A percentile compares a stretch with the other conserved stretches of the same genome.
Evolutionary conservation across 2,888 invertebrate genomes (phyloP).

Genomic region (Saturnia pavonia): DNA sequence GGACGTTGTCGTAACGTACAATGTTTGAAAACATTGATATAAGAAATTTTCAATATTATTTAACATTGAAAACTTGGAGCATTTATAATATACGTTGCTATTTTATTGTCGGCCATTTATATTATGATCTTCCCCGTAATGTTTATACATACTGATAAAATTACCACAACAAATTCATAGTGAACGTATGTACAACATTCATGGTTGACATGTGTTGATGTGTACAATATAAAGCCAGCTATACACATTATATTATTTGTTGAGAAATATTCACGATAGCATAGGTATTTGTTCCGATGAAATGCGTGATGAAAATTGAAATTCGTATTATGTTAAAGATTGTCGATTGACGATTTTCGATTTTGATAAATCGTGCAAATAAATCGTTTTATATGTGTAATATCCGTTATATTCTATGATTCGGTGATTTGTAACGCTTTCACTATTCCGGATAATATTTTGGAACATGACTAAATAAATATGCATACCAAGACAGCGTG

Average conservation of each 20-base stretch:
- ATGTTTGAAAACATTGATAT: slow-evolving; percentile 15
- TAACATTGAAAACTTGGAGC: neutral
- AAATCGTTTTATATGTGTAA: neutral
- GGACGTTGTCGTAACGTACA: slow-evolving; percentile 12
- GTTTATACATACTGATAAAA: too few relatives aligned
- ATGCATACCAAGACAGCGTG: neutral
- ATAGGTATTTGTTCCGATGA: too few relatives aligned
- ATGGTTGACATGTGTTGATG: too few relatives aligned
- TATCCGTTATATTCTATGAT: neutral
- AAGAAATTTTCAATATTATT: neutral
- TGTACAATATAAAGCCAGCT: too few relatives aligned
- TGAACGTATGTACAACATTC: too few relatives aligned
- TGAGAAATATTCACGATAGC: too few relatives aligned
- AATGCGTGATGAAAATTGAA: too few relatives aligned
- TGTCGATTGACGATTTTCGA: neutral
- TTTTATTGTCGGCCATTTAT: neutral
- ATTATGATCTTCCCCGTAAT: neutral
- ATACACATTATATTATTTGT: too few relatives aligned
- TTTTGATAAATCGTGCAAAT: neutral
- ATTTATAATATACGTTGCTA: neutral
- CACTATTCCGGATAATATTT: neutral
- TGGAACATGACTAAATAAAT: neutral
- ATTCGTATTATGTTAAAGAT: too few relatives aligned
- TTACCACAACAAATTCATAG: too few relatives aligned
- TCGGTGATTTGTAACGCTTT: neutral